Evolutionary conservation across 2,113 vertebrate species (phyloP).

Genomic region (Speoplatyrhinus poulsoni): DNA sequence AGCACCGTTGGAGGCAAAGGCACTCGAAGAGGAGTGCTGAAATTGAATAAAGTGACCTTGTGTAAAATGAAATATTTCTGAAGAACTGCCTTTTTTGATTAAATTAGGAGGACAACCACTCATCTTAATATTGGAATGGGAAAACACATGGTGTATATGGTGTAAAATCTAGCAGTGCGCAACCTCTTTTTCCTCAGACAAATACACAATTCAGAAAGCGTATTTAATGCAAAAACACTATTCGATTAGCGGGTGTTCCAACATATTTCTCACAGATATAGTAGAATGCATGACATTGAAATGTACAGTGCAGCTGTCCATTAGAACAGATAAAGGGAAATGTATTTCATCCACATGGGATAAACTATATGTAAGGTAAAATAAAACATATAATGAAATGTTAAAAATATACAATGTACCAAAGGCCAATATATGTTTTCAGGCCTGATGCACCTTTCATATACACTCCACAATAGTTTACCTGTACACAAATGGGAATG

Average conservation of each 20-base stretch:
- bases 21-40: conserved; percentile 20
- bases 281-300: neutral
- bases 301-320: conserved; percentile 23
- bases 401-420: too few relatives aligned
- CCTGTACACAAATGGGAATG: too few relatives aligned
- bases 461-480: too few relatives aligned
- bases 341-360: neutral
- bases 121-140: conserved; percentile 8
- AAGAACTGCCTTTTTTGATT: conserved; percentile 11
- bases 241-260: too few relatives aligned
- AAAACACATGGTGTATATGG: conserved; percentile 9
- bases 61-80: conserved; percentile 25
- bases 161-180: conserved; percentile 5
- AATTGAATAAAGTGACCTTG: conserved; percentile 20
- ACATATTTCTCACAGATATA: neutral
- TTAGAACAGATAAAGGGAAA: neutral
- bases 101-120: neutral
- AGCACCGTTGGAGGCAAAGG: conserved; percentile 33
- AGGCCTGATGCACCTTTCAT: too few relatives aligned
- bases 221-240: too few relatives aligned
- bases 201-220: too few relatives aligned
- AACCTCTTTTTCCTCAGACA: too few relatives aligned
- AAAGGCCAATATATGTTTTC: too few relatives aligned
- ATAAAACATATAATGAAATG: conserved; percentile 8
- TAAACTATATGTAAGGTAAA: conserved; percentile 7